Evolutionary conservation across 2,113 vertebrate genomes (phyloP), one percentile per base, ranked within the genome.

Genomic region (Salminus brasiliensis): DNA sequence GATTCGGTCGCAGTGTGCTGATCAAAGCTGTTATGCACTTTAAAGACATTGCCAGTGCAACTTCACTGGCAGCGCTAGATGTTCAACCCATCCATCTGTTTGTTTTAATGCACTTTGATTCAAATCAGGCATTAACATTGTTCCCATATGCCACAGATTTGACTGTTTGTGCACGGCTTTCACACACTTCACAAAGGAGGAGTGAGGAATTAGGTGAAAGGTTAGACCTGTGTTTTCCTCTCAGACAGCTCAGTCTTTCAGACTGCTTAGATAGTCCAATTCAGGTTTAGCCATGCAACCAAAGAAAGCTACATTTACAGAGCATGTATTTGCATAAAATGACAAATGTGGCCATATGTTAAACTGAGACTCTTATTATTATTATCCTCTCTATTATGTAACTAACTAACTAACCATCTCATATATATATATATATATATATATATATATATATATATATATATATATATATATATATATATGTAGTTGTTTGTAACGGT

Each of bases 401-500:
- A n/a, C n/a, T n/a, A n/a, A n/a, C n/a, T n/a, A n/a, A n/a, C n/a
- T n/a, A n/a, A n/a, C n/a, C n/a, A n/a, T n/a, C n/a, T n/a, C n/a
- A n/a, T n/a, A n/a, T n/a, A n/a, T n/a, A n/a, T n/a, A n/a, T n/a
- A n/a, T n/a, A n/a, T n/a, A n/a, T n/a, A n/a, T n/a, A n/a, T n/a
- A n/a, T n/a, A n/a, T n/a, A n/a, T n/a, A n/a, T n/a, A n/a, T n/a
- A n/a, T n/a, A n/a, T n/a, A n/a, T n/a, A n/a, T n/a, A n/a, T n/a
- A n/a, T n/a, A n/a, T n/a, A n/a, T n/a, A n/a, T n/a, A n/a, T n/a
- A n/a, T n/a, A n/a, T n/a, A n/a, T n/a, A n/a, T n/a, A n/a, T n/a
- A n/a, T n/a, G 39, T 3, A 55, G 43, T 45, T 78, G 74, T 78
- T 73, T 65, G 21, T 80, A 16, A 23, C 55, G 23, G 3, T 49